phyloP scores from a whole-genome alignment of 2,113 vertebrate species.

The Eleginops maclovinus region DNA sequence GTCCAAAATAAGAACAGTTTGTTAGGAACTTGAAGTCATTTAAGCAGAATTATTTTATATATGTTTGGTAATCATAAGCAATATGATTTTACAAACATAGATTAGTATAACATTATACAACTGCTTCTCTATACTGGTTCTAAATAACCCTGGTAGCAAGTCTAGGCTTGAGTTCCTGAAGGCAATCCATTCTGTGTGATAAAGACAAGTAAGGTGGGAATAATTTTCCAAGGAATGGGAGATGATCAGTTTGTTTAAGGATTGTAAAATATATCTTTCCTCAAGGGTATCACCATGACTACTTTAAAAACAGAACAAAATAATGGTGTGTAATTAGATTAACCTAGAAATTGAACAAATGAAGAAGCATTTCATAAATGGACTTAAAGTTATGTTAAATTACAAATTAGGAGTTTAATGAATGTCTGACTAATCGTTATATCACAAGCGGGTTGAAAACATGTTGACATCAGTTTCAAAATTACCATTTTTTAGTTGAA shows the following conservation, averaged over 20 bases:
- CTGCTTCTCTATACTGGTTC: neutral
- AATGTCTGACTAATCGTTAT: neutral
- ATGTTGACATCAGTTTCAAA: neutral
- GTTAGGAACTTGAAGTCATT: neutral
- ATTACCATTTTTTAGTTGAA: too few relatives aligned
- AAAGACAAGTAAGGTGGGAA: constrained; percentile 1
- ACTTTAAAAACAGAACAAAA: constrained; percentile 13
- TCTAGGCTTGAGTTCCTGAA: neutral
- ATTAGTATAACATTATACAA: neutral
- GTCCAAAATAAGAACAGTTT: neutral
- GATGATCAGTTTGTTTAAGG: constrained; percentile 13
- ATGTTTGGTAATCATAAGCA: neutral
- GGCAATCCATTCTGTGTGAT: constrained; percentile 2
- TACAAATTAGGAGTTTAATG: neutral
- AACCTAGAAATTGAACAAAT: neutral
- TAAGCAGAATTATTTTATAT: neutral
- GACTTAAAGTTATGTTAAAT: neutral
- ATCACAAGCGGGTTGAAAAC: neutral
- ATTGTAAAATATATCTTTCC: neutral
- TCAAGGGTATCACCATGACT: constrained; percentile 7
- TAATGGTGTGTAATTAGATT: neutral
- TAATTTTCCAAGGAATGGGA: constrained; percentile 8
- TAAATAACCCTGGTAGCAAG: constrained; percentile 3
- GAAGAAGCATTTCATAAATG: neutral
- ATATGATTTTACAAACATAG: neutral